Evolutionary conservation across 53 echinoderm and acorn worm genomes (phyloP), one percentile per base, ranked within the genome.

Genomic region (Astropecten irregularis): DNA sequence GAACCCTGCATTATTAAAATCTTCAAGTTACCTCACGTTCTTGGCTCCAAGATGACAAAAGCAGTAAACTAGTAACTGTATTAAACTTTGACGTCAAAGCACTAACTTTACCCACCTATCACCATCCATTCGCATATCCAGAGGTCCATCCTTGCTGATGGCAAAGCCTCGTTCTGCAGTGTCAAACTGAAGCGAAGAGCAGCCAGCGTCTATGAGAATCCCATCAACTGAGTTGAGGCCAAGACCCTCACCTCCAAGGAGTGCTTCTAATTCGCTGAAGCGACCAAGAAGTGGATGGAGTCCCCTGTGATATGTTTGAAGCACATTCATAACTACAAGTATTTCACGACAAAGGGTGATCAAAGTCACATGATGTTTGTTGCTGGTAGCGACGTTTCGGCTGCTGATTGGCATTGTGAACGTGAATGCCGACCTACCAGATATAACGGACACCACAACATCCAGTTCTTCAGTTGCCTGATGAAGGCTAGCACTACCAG

Each of bases 71-170:
- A 44, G 13, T n/a, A n/a, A n/a, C n/a, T n/a, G n/a, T n/a, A n/a
- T n/a, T n/a, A n/a, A n/a, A n/a, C n/a, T n/a, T n/a, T n/a, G n/a
- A n/a, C n/a, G n/a, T n/a, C n/a, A n/a, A n/a, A n/a, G n/a, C n/a
- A n/a, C n/a, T n/a, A n/a, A n/a, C n/a, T n/a, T n/a, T n/a, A 23
- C 69, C 10, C 69, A 93, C 95, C 95, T 95, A 30, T 76, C 47
- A 16, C 90, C 89, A 88, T 93, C 95, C 95, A 95, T 95, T 72
- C 92, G 63, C 95, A 95, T 95, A 49, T 95, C 95, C 18, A 95
- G 68, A 47, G 93, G 93, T 25, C 95, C 95, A 72, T 93, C 88
- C 42, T 62, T 79, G 64, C 91, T 93, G 31, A 95, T 40, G 9
- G 95, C 85, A 84, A 95, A 95, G 13, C 95, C 95, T 61, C 95